Evolutionary conservation across 2,888 invertebrate genomes (phyloP).

Genomic region (Cheilosia variabilis): DNA sequence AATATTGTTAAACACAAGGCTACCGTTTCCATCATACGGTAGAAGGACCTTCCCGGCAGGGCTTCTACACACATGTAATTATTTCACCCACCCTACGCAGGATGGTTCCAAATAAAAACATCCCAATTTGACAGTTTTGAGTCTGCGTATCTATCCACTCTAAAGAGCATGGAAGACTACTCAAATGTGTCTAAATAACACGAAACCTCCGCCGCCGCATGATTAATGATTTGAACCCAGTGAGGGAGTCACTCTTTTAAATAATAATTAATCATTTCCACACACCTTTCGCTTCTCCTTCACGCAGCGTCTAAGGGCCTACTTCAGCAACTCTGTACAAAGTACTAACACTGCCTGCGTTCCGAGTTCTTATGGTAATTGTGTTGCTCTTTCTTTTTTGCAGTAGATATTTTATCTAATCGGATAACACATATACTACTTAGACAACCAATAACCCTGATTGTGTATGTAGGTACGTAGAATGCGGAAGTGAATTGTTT

Average conservation of each 20-base stretch:
- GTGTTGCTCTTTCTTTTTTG: slow-evolving; percentile 21
- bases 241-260: slow-evolving; percentile 36
- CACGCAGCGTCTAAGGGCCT: not conserved
- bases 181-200: slow-evolving; percentile 38
- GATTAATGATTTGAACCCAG: slow-evolving; percentile 67
- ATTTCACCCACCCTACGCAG: slow-evolving; percentile 4
- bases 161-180: slow-evolving; percentile 32
- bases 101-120: slow-evolving; percentile 43
- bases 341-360: slow-evolving; percentile 3
- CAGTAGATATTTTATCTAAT: slow-evolving; percentile 36
- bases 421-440: slow-evolving; percentile 37
- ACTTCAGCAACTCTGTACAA: slow-evolving; percentile 22
- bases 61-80: not conserved
- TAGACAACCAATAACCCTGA: slow-evolving; percentile 61
- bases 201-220: slow-evolving; percentile 33
- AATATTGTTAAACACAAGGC: not conserved
- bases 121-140: slow-evolving; percentile 61
- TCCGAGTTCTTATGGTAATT: slow-evolving; percentile 36
- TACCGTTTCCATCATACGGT: not conserved
- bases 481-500: slow-evolving; percentile 67
- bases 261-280: slow-evolving; percentile 55
- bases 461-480: not conserved
- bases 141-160: slow-evolving; percentile 25
- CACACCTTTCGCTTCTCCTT: slow-evolving; percentile 43
- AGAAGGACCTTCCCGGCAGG: slow-evolving; percentile 10